phyloP scores from a whole-genome alignment of 2,797 vertebrate genomes.

The Ctenopoma multispine region DNA sequence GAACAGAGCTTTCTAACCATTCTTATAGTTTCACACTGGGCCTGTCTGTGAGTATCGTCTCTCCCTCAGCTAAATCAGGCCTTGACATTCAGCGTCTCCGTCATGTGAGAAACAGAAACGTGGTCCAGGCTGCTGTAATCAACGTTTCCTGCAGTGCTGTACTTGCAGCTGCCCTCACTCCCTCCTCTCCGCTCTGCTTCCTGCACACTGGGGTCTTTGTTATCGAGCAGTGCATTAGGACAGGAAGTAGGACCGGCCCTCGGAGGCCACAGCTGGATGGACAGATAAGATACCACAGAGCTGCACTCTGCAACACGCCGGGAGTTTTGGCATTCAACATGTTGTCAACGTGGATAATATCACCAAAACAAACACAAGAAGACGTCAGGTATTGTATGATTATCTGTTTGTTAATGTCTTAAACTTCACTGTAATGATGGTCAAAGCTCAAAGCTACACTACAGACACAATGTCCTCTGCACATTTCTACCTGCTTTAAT shows the following conservation, averaged over 20 bases:
- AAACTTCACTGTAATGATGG: neutral
- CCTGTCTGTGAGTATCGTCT: neutral
- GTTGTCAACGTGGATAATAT: neutral
- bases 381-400: neutral
- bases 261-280: constrained; percentile 57
- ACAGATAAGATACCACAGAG: constrained; percentile 62
- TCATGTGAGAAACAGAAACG: constrained; percentile 27
- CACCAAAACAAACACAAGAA: neutral
- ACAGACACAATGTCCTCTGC: no score
- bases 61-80: neutral
- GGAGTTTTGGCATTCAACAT: neutral
- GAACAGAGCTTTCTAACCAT: no score
- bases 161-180: constrained; percentile 15
- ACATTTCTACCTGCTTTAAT: no score
- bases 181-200: constrained; percentile 10
- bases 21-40: neutral
- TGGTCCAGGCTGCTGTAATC: neutral
- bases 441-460: neutral
- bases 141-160: constrained; percentile 4
- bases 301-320: neutral
- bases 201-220: constrained; percentile 68
- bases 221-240: constrained; percentile 66
- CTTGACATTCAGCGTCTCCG: neutral
- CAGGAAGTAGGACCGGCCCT: constrained; percentile 66
- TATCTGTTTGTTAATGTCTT: neutral